phyloP scores from a whole-genome alignment of 2,797 vertebrate species.

The Acrocephalus scirpaceus region DNA sequence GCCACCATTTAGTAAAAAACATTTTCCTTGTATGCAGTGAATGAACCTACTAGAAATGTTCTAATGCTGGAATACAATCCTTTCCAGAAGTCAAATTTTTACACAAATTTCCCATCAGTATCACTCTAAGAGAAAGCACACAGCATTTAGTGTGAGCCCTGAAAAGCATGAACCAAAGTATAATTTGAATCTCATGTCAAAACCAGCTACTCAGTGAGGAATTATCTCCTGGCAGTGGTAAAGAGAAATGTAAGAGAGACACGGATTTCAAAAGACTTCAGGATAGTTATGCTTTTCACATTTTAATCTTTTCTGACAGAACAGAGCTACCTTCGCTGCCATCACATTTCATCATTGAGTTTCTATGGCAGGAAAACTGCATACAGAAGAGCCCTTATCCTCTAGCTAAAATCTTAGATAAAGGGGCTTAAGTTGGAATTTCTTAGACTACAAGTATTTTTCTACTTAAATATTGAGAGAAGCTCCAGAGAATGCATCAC shows the following conservation, averaged over 20 bases:
- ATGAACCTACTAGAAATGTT: background rate
- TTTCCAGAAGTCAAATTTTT: background rate
- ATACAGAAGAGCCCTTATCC: background rate
- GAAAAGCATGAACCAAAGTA: background rate
- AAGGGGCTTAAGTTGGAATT: background rate
- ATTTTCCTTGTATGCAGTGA: background rate
- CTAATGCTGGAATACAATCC: background rate
- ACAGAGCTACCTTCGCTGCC: background rate
- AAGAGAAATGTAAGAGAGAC: background rate
- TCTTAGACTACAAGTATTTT: background rate
- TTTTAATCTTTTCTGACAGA: slow-evolving; percentile 45
- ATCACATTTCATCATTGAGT: background rate
- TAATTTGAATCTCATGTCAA: background rate
- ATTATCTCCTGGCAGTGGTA: background rate
- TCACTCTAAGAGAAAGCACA: background rate
- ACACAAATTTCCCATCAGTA: background rate
- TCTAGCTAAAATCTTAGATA: background rate
- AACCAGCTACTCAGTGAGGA: background rate
- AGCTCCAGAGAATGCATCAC: slow-evolving; percentile 8
- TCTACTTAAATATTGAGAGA: slow-evolving; percentile 21
- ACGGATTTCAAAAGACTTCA: background rate
- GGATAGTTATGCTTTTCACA: background rate
- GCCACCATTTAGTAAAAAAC: background rate
- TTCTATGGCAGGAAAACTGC: background rate
- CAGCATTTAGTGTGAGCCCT: background rate